Percentiles rank a stretch among this genome's conserved stretches.
Conservation (phyloP, 2,113 vertebrate genomes). For the Thinocorus orbignyianus region DNA sequence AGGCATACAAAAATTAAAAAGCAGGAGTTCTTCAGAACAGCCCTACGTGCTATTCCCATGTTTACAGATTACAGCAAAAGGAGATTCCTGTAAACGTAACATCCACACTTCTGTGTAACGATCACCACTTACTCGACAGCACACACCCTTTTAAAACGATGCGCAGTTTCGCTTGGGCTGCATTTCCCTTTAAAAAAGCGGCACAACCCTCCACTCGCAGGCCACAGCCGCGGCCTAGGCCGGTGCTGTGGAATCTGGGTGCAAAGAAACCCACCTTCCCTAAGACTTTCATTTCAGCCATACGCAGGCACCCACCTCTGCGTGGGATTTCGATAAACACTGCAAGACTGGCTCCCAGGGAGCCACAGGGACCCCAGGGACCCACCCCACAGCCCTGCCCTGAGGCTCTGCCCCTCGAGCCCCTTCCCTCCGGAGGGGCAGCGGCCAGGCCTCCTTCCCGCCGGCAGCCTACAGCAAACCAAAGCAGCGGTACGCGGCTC, state of each 20-base stretch:
- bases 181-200: neutral
- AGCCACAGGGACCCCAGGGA: too few relatives aligned
- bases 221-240: neutral
- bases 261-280: neutral
- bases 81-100: neutral
- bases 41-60: neutral
- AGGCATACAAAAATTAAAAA: neutral
- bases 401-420: neutral
- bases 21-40: rapidly evolving
- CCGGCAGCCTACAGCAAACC: neutral
- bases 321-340: too few relatives aligned
- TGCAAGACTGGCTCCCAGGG: too few relatives aligned
- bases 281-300: neutral
- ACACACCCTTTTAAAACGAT: neutral
- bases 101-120: neutral
- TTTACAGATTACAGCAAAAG: neutral
- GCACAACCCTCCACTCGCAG: neutral
- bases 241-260: rapidly evolving
- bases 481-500: rapidly evolving
- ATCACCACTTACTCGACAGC: neutral
- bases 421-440: rapidly evolving
- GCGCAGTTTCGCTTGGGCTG: neutral
- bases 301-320: too few relatives aligned
- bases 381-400: neutral
- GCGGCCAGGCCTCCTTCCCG: neutral